These are phyloP conservation scores for Autographa gamma DNA, from an alignment of 2,888 invertebrate genomes.

Conservation along the genomic window DNA sequence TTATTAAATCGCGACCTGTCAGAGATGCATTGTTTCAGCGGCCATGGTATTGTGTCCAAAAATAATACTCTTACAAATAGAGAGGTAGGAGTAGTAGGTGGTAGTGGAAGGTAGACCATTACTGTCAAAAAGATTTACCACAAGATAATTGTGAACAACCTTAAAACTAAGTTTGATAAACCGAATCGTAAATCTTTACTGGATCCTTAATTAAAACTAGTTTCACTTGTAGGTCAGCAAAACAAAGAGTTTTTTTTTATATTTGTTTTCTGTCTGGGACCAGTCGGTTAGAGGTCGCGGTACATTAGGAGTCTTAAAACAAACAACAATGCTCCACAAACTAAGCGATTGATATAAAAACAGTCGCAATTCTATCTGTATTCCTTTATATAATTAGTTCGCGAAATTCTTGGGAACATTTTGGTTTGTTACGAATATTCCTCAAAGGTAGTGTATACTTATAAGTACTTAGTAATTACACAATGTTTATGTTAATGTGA, in stretches of 20 bases:
- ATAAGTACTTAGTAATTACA: neutral
- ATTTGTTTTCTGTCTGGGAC: constrained; percentile 40
- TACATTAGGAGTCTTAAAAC: constrained; percentile 38
- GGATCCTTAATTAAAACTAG: constrained; percentile 23
- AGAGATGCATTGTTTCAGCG: no score
- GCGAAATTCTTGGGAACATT: constrained; percentile 3
- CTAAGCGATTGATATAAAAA: constrained; percentile 36
- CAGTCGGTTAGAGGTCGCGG: constrained; percentile 15
- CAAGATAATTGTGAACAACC: no score
- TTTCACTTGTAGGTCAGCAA: constrained; percentile 5
- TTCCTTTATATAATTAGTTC: constrained; percentile 32
- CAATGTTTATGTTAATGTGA: neutral
- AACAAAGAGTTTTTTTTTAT: constrained; percentile 30
- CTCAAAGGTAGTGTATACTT: neutral
- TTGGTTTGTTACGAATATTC: neutral
- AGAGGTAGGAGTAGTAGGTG: no score
- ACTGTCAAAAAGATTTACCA: no score
- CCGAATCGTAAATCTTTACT: neutral
- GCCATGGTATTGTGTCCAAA: no score
- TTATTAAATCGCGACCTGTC: no score
- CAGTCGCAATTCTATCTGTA: constrained; percentile 20
- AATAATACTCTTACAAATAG: no score
- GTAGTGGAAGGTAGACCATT: no score
- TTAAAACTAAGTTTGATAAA: no score
- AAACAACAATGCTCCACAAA: constrained; percentile 38